Evolutionary conservation across 1,140 invertebrate genomes (phyloP), one percentile per base, ranked within the genome.

Genomic region (Heliconius himera): DNA sequence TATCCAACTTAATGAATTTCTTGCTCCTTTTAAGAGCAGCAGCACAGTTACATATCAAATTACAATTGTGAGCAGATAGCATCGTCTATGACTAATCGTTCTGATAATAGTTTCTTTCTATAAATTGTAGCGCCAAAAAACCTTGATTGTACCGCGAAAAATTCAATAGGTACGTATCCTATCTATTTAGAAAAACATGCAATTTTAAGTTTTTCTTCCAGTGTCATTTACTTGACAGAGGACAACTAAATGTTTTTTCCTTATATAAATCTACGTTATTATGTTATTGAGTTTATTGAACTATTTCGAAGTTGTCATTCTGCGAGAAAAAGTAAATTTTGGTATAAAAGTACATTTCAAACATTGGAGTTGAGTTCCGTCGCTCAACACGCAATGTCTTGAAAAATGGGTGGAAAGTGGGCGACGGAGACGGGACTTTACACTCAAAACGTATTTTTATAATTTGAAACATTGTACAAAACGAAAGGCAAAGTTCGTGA

Each of bases 1-100:
- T 29, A 66, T 66, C 9, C 13, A 66, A 66, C 26, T 11, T 66
- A 66, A 29, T 26, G 60, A 66, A 26, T 66, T 26, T 66, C 11
- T 66, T 26, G 60, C 60, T 16, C 60, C 8, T 66, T 60, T 29
- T 66, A 66, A 66, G 60, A 66, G 60, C 26, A 66, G 13, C 29
- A 66, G 60, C 60, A 66, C 60, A 66, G 60, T 66, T 66, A 66
- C 60, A 66, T 66, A 66, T 66, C 60, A 66, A 29, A 26, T 66
- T 66, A 66, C 60, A 66, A 66, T 66, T 29, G 60, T 66, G 0
- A 29, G n/a, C 60, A 66, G 60, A 66, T 66, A 66, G 60, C 60
- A 29, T 66, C 60, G 60, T 29, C 60, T 66, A 29, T 66, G 60
- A 66, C 60, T 66, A 66, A 66, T 66, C 60, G 22, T 66, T 66